These are phyloP conservation scores for Pocillopora damicornis DNA, from an alignment of 64 coral and sea anemone genomes.

Conservation along the genomic window DNA sequence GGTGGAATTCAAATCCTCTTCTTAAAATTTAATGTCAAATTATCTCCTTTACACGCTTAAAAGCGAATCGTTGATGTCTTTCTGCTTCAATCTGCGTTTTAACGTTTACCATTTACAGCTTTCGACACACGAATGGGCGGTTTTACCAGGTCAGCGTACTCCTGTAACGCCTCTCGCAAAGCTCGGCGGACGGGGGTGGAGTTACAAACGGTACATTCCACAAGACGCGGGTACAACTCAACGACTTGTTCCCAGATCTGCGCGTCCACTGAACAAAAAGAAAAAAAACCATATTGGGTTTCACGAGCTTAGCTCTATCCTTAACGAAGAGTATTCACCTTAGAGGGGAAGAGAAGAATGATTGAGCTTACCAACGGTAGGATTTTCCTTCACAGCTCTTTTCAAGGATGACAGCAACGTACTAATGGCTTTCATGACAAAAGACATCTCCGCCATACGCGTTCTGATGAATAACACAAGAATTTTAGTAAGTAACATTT, in stretches of 20 bases:
- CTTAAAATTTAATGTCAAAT: too few species aligned
- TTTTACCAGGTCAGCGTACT: constrained; percentile 67
- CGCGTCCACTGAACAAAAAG: constrained; percentile 56
- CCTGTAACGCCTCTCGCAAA: constrained; percentile 69
- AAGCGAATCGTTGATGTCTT: background rate
- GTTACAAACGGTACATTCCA: constrained; percentile 75
- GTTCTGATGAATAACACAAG: constrained; percentile 55
- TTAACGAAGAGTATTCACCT: too few species aligned
- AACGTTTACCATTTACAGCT: constrained; percentile 1
- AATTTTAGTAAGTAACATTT: background rate
- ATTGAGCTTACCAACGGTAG: constrained; percentile 64
- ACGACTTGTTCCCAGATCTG: constrained; percentile 81
- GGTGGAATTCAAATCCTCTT: too few species aligned
- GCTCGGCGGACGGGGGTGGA: constrained; percentile 75
- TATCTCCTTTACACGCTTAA: background rate
- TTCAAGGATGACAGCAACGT: constrained; percentile 87
- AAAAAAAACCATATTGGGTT: background rate
- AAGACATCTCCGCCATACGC: constrained; percentile 96
- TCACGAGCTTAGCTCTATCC: too few species aligned
- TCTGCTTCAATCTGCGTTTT: background rate
- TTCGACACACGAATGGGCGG: constrained; percentile 14
- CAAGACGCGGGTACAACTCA: constrained; percentile 68
- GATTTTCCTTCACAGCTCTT: constrained; percentile 65
- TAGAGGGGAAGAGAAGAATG: background rate
- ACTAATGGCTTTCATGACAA: constrained; percentile 95